Percentiles rank a stretch among this genome's conserved stretches.
Evolutionary conservation across 2,888 invertebrate species (phyloP).

Genomic region (Caenorhabditis becei): DNA sequence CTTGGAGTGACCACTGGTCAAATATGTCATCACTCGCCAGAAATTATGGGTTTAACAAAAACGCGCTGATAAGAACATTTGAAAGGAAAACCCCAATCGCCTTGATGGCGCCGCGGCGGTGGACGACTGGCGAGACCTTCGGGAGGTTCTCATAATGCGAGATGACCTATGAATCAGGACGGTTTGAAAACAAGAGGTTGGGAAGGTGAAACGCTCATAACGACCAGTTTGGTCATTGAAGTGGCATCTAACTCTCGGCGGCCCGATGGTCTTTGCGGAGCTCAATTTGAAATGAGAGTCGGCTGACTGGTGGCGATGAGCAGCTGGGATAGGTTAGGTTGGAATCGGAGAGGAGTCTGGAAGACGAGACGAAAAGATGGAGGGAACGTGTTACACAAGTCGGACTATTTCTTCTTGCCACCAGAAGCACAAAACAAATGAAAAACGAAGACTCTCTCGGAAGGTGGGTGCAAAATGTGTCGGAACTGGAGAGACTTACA

Average conservation of each 20-base stretch:
- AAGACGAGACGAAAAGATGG: constrained; percentile 11
- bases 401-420: neutral
- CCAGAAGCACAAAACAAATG: constrained; percentile 35
- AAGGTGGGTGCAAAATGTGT: constrained; percentile 46
- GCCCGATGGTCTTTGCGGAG: neutral
- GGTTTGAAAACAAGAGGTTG: neutral
- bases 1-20: neutral
- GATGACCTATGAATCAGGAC: constrained; percentile 10
- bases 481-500: neutral
- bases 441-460: constrained; percentile 17
- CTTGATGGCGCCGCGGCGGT: neutral
- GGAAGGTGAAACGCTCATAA: constrained; percentile 9
- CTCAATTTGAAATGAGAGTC: neutral
- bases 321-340: constrained; percentile 16
- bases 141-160: constrained; percentile 18
- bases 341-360: neutral
- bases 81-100: no score
- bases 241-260: neutral
- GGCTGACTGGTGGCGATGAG: neutral
- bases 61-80: no score
- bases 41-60: neutral
- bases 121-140: constrained; percentile 4
- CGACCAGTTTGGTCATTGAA: neutral
- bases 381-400: constrained; percentile 38
- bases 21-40: neutral